These are phyloP conservation scores for Salpingus planirostris DNA, from an alignment of 2,888 invertebrate genomes.

Conservation along the genomic window DNA sequence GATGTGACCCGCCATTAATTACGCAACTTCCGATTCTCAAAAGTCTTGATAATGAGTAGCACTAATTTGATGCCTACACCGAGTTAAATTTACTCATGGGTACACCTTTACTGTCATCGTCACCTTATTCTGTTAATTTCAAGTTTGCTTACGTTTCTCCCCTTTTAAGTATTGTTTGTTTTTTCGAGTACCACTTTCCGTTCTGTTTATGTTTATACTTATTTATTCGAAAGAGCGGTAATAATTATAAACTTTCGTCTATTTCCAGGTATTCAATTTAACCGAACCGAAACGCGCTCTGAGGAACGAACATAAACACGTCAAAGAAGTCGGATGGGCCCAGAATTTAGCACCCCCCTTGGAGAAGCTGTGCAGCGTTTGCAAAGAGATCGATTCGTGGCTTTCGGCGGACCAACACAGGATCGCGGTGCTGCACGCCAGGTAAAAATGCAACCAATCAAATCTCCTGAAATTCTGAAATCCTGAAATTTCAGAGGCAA, in stretches of 20 bases:
- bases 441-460: slow-evolving; percentile 44
- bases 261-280: slow-evolving; percentile 77
- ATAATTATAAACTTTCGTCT: slow-evolving; percentile 13
- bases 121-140: no score
- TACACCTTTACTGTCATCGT: no score
- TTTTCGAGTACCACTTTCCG: no score
- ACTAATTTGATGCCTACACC: no score
- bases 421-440: slow-evolving; percentile 81
- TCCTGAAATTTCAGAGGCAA: slow-evolving; percentile 55
- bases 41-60: no score
- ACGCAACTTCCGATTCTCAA: no score
- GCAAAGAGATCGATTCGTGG: slow-evolving; percentile 92
- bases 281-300: slow-evolving; percentile 60
- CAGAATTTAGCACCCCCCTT: slow-evolving; percentile 79
- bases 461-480: not conserved
- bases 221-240: no score
- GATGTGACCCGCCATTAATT: no score
- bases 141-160: no score
- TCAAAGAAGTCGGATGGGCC: slow-evolving; percentile 77
- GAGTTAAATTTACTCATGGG: no score
- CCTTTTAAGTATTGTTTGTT: no score
- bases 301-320: slow-evolving; percentile 57
- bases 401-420: slow-evolving; percentile 72
- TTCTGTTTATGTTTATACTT: no score
- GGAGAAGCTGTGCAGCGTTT: slow-evolving; percentile 82